These are phyloP conservation scores for Eilema caniola DNA, from an alignment of 2,888 invertebrate species.

Conservation along the genomic window DNA sequence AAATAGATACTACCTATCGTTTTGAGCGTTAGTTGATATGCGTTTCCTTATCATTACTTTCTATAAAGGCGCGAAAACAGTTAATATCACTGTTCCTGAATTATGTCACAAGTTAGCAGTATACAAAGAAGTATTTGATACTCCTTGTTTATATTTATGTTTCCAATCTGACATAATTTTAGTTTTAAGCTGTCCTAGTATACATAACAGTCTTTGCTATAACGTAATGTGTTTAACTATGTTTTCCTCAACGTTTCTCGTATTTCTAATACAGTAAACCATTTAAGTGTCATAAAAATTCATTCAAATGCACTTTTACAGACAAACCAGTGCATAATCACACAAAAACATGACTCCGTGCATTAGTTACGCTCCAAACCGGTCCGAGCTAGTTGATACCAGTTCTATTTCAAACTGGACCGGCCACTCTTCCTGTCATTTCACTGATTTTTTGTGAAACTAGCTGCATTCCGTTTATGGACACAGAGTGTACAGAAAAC, in stretches of 20 bases:
- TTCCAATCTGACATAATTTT: background rate
- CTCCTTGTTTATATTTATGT: too few species aligned
- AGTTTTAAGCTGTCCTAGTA: background rate
- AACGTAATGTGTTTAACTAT: background rate
- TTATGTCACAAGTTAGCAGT: too few species aligned
- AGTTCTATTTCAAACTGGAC: conserved; percentile 53
- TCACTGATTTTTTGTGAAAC: conserved; percentile 62
- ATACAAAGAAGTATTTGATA: too few species aligned
- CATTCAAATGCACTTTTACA: conserved; percentile 30
- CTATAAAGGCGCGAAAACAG: too few species aligned
- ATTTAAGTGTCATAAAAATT: conserved; percentile 6
- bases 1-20: too few species aligned
- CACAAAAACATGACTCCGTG: conserved; percentile 36
- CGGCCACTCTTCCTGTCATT: conserved; percentile 71
- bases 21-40: too few species aligned
- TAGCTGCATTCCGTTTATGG: conserved; percentile 37
- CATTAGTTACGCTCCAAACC: conserved; percentile 50
- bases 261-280: background rate
- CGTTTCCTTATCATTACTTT: too few species aligned
- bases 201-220: background rate
- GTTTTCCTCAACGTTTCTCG: background rate
- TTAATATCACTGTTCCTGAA: background rate
- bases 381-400: conserved; percentile 57
- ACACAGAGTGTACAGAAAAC: conserved; percentile 30
- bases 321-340: conserved; percentile 40